Conservation (phyloP, 2,797 vertebrate genomes). For the Periophthalmus magnuspinnatus region DNA sequence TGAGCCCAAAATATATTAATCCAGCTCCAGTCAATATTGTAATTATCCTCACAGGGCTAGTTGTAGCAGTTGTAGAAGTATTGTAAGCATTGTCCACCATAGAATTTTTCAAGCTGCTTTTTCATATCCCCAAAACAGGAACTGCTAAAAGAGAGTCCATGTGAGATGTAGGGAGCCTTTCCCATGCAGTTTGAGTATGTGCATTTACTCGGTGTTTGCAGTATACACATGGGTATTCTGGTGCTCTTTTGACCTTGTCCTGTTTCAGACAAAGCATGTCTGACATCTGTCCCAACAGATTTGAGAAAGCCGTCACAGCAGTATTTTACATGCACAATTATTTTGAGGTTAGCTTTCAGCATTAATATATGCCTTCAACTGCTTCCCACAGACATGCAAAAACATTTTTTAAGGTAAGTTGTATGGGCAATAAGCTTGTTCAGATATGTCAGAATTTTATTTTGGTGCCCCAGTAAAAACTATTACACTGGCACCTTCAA, state of each 20-base stretch:
- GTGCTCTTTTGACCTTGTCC: neutral
- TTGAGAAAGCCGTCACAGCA: neutral
- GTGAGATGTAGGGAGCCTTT: slow-evolving; percentile 61
- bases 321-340: neutral
- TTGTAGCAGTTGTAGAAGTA: too few species aligned
- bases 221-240: slow-evolving; percentile 36
- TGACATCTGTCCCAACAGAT: slow-evolving; percentile 4
- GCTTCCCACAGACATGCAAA: neutral
- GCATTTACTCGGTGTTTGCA: slow-evolving; percentile 74
- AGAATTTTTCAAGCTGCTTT: slow-evolving; percentile 27
- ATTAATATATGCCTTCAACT: neutral
- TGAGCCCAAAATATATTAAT: too few species aligned
- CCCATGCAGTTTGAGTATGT: neutral
- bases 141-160: slow-evolving; percentile 74
- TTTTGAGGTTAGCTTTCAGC: slow-evolving; percentile 32
- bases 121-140: slow-evolving; percentile 78
- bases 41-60: too few species aligned
- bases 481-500: neutral
- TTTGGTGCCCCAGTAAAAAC: neutral
- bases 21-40: too few species aligned
- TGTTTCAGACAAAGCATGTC: neutral
- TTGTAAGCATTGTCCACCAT: slow-evolving; percentile 21
- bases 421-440: too few species aligned
- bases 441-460: too few species aligned
- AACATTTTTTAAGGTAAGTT: too few species aligned